These are phyloP conservation scores for Poliocrania exsul DNA, from an alignment of 2,797 vertebrate genomes.

Conservation along the genomic window DNA sequence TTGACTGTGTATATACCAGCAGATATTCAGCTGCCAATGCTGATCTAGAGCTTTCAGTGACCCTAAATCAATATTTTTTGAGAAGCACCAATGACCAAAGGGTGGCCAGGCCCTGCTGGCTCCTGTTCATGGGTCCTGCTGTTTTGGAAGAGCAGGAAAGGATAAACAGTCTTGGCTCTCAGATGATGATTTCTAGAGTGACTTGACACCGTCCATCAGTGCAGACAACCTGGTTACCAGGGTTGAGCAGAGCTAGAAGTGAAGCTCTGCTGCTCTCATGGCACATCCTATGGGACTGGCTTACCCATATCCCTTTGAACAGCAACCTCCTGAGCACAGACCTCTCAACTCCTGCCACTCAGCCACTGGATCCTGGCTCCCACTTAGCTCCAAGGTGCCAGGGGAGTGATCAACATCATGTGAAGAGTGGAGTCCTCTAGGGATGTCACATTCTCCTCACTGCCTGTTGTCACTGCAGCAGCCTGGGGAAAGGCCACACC, in stretches of 20 bases:
- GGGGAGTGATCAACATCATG: background rate
- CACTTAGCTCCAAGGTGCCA: background rate
- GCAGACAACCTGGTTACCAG: background rate
- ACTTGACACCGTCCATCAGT: background rate
- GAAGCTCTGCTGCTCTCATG: background rate
- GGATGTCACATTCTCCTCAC: background rate
- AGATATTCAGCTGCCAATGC: background rate
- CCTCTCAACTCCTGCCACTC: background rate
- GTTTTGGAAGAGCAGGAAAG: background rate
- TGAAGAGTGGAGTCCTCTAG: background rate
- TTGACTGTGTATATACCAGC: background rate
- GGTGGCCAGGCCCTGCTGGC: background rate
- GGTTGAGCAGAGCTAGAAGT: background rate
- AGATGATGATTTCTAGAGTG: background rate
- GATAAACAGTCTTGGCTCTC: background rate
- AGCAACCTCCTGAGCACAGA: background rate
- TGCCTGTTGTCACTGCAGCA: rapidly evolving
- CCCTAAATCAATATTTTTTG: background rate
- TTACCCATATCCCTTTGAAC: background rate
- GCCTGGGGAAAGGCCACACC: rapidly evolving
- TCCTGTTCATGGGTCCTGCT: background rate
- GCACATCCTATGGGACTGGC: rapidly evolving
- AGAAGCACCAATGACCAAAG: background rate
- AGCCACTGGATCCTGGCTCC: background rate
- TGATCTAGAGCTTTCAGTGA: background rate